A percentile compares a stretch with the other conserved stretches of the same genome.
Conservation (phyloP, 2,888 invertebrate genomes). For the Plagodis pulveraria region DNA sequence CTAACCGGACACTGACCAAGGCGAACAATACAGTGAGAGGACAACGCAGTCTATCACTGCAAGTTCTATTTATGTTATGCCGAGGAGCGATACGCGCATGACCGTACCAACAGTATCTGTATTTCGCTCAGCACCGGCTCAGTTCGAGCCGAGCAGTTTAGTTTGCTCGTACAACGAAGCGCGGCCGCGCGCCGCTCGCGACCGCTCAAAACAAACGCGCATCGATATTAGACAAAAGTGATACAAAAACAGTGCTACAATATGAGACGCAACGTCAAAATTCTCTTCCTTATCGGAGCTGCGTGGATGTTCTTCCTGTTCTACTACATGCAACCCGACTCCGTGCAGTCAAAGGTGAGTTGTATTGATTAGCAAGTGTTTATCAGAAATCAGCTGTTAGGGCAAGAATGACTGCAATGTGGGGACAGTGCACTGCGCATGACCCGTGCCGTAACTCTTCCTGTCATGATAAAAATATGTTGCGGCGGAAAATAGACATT, state of each 20-base stretch:
- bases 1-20: slow-evolving; percentile 31
- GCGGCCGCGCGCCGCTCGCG: slow-evolving; percentile 79
- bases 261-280: slow-evolving; percentile 79
- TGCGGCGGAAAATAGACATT: slow-evolving; percentile 28
- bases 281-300: slow-evolving; percentile 70
- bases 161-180: slow-evolving; percentile 71
- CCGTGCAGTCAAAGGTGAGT: slow-evolving; percentile 67
- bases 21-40: slow-evolving; percentile 50
- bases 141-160: slow-evolving; percentile 44
- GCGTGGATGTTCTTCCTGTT: slow-evolving; percentile 78
- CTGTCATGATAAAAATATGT: slow-evolving; percentile 22
- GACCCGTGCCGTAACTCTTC: slow-evolving; percentile 47
- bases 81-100: slow-evolving; percentile 77
- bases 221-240: slow-evolving; percentile 44
- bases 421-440: slow-evolving; percentile 66
- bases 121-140: slow-evolving; percentile 41
- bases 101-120: slow-evolving; percentile 60
- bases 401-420: slow-evolving; percentile 47
- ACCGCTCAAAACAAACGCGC: slow-evolving; percentile 49
- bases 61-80: slow-evolving; percentile 70
- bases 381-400: slow-evolving; percentile 64
- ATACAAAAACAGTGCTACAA: slow-evolving; percentile 42
- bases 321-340: slow-evolving; percentile 78
- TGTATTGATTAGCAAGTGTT: slow-evolving; percentile 43
- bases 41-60: slow-evolving; percentile 46